These are phyloP conservation scores for Arion vulgaris DNA, from an alignment of 1,140 invertebrate genomes.

Conservation along the genomic window DNA sequence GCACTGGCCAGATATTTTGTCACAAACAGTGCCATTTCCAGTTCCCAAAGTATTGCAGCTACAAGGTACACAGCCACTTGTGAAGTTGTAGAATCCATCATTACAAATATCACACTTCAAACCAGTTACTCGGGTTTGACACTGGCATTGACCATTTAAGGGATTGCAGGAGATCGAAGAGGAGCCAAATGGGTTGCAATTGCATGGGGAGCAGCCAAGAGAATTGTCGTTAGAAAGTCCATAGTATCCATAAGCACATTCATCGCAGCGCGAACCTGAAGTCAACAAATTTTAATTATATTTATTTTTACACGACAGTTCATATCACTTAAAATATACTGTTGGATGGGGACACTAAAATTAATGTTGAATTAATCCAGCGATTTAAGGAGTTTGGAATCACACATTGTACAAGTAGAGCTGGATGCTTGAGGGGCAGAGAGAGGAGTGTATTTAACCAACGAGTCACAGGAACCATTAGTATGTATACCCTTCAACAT, in stretches of 20 bases:
- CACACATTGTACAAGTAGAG: too few species aligned
- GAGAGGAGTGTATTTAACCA: too few species aligned
- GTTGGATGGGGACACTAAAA: too few species aligned
- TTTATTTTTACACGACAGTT: too few species aligned
- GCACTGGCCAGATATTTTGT: slow-evolving; percentile 83
- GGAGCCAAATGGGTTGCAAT: slow-evolving; percentile 69
- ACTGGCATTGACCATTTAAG: slow-evolving; percentile 65
- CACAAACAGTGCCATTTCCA: slow-evolving; percentile 73
- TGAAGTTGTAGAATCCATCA: slow-evolving; percentile 71
- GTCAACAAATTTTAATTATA: too few species aligned
- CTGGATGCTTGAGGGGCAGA: too few species aligned
- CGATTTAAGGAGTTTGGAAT: too few species aligned
- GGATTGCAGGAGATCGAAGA: slow-evolving; percentile 67
- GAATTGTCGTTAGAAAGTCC: slow-evolving; percentile 70
- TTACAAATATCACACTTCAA: slow-evolving; percentile 89
- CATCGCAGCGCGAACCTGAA: slow-evolving; percentile 79
- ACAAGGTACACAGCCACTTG: slow-evolving; percentile 85
- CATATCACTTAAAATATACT: too few species aligned
- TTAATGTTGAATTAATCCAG: too few species aligned
- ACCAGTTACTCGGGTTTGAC: slow-evolving; percentile 70
- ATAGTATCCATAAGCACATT: slow-evolving; percentile 89
- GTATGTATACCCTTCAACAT: too few species aligned
- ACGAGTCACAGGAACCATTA: too few species aligned
- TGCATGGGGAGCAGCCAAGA: slow-evolving; percentile 67
- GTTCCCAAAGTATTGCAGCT: slow-evolving; percentile 84